Evolutionary conservation across 2,797 vertebrate genomes (phyloP), one percentile per base, ranked within the genome.

Genomic region (Falco concolor): DNA sequence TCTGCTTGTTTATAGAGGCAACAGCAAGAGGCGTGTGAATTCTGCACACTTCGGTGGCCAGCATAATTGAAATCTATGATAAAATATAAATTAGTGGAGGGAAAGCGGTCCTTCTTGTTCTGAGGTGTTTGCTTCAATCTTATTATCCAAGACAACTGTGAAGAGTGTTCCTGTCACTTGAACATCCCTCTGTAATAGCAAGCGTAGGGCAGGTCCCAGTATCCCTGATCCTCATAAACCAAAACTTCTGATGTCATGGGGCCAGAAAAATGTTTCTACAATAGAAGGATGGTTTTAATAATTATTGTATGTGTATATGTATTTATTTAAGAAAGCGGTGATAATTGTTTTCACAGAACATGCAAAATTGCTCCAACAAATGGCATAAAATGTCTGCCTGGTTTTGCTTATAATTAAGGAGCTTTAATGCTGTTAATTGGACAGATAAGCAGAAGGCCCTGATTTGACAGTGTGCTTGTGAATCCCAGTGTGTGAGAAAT

Each of bases 261-360:
- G 13, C 6, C 24, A 59, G n/a, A 82, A 81, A 80, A 70, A 50
- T 9, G 4, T 59, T 59, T 78, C 42, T 53, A 42, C 52, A 56
- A 87, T 53, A 8, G 10, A 27, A 68, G 22, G 0, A 12, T 13
- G 6, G 13, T 45, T 86, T 81, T 56, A 84, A 25, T 50, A 83
- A 64, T 25, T 52, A 5, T n/a, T 49, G 4, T 72, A 10, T 60
- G 0, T 64, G 1, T 40, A 0, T 72, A 0, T 45, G 2, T 32
- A 6, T 21, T 10, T 77, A 47, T 88, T 84, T 21, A 67, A 54
- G 67, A 56, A 54, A 85, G 57, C 14, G 1, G 12, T 75, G 9
- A 5, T 59, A 70, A 44, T 23, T 65, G 3, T 52, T 94, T 53
- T 82, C 59, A 36, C 12, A 69, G 36, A 88, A 54, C 16, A 20